Percentiles rank a stretch among this genome's conserved stretches.
These are phyloP conservation scores for Electrophaes corylata DNA, from an alignment of 2,888 invertebrate genomes.

Conservation along the genomic window DNA sequence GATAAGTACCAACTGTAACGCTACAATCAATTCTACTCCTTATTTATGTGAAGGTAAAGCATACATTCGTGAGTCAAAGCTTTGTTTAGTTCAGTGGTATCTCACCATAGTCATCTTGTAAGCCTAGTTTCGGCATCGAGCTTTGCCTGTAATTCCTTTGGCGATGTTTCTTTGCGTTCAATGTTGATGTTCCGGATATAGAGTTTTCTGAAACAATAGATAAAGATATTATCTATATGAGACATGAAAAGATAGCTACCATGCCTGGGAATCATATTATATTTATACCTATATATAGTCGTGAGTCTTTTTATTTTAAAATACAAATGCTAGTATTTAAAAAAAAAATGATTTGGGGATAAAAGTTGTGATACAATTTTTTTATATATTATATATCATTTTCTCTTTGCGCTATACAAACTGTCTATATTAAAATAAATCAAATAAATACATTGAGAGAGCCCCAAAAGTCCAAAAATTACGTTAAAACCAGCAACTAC, in stretches of 20 bases:
- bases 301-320: no score
- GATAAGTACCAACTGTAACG: constrained; percentile 6
- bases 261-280: no score
- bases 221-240: not conserved
- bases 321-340: no score
- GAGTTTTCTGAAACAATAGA: constrained; percentile 74
- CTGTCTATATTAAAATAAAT: no score
- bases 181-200: constrained; percentile 77
- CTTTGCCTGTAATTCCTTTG: constrained; percentile 80
- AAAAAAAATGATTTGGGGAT: no score
- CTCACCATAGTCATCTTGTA: constrained; percentile 78
- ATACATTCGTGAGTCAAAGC: constrained; percentile 1
- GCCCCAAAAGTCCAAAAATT: constrained; percentile 3
- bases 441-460: no score
- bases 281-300: no score
- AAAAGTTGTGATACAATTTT: no score
- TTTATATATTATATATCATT: no score
- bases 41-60: constrained; percentile 1
- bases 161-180: constrained; percentile 75
- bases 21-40: constrained; percentile 5
- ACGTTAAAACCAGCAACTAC: constrained; percentile 29
- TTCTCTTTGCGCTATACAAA: no score
- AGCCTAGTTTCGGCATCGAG: constrained; percentile 80
- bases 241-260: no score
- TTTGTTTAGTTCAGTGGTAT: constrained; percentile 22